Evolutionary conservation across 2,888 invertebrate species (phyloP).

Genomic region (Mayetiola destructor): DNA sequence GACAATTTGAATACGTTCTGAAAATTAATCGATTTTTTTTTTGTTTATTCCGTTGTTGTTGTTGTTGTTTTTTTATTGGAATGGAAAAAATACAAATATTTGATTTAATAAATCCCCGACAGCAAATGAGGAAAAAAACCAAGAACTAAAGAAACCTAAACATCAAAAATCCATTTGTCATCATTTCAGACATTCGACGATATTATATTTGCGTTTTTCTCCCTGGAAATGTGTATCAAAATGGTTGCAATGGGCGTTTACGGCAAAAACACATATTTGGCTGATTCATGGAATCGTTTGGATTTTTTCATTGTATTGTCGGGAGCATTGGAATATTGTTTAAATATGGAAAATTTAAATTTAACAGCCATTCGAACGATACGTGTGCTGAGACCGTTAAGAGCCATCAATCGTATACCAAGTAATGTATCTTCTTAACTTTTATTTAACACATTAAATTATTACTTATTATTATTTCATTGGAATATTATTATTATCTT

Average conservation of each 20-base stretch:
- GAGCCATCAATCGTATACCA: slow-evolving; percentile 99
- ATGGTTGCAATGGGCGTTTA: slow-evolving; percentile 96
- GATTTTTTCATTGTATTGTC: slow-evolving; percentile 96
- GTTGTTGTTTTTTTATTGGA: too few species aligned
- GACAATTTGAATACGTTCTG: too few species aligned
- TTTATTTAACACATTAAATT: background rate
- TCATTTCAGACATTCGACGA: slow-evolving; percentile 81
- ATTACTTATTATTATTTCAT: slow-evolving; percentile 13
- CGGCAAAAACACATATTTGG: slow-evolving; percentile 86
- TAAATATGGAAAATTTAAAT: slow-evolving; percentile 95
- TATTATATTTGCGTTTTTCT: slow-evolving; percentile 96
- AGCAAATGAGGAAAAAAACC: background rate
- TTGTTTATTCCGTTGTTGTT: too few species aligned
- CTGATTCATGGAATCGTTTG: slow-evolving; percentile 96
- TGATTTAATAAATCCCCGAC: too few species aligned
- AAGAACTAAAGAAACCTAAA: background rate
- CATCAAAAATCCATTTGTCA: slow-evolving; percentile 8
- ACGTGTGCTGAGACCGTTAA: slow-evolving; percentile 85
- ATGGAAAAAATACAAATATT: too few species aligned
- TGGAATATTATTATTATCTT: slow-evolving; percentile 11
- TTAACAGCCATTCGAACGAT: slow-evolving; percentile 96
- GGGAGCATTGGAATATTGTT: slow-evolving; percentile 78
- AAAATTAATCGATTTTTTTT: too few species aligned
- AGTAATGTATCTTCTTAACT: slow-evolving; percentile 54
- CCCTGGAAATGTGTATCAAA: slow-evolving; percentile 95